Evolutionary conservation across 2,888 invertebrate genomes (phyloP).

Genomic region (Malthinus seriepunctatus): DNA sequence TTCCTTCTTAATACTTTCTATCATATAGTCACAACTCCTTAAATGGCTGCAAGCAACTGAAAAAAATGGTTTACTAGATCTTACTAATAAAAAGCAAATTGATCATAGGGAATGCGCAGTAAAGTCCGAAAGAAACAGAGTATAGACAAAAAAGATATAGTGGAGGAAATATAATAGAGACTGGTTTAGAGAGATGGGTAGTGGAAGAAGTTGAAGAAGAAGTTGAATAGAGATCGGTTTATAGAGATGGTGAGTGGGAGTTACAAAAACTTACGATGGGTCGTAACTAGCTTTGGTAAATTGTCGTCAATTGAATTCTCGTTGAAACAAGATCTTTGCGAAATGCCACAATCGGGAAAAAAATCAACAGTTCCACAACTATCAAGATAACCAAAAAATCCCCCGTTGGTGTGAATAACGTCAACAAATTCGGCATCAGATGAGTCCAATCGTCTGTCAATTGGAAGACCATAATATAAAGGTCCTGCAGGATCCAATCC

Average conservation of each 20-base stretch:
- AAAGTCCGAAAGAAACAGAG: too few species aligned
- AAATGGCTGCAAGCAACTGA: background rate
- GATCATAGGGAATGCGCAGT: too few species aligned
- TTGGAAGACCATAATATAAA: background rate
- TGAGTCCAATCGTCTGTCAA: constrained; percentile 2
- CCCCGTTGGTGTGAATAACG: constrained; percentile 17
- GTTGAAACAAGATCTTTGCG: background rate
- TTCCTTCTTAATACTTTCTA: background rate
- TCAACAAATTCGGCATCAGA: constrained; percentile 18
- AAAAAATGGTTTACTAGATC: too few species aligned
- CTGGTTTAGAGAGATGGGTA: too few species aligned
- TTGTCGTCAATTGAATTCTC: background rate
- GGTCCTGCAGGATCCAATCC: constrained; percentile 25
- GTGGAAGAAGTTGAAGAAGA: too few species aligned
- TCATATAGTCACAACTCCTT: background rate
- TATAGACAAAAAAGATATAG: too few species aligned
- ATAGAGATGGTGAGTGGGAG: too few species aligned
- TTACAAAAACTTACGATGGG: background rate
- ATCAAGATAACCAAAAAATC: background rate
- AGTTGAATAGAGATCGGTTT: too few species aligned
- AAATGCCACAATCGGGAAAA: constrained; percentile 9
- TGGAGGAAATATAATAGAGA: too few species aligned
- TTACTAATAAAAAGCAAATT: background rate
- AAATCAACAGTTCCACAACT: constrained; percentile 11
- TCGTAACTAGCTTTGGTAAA: background rate